Evolutionary conservation across 2,888 invertebrate species (phyloP).

Genomic region (Amphipoea oculea): DNA sequence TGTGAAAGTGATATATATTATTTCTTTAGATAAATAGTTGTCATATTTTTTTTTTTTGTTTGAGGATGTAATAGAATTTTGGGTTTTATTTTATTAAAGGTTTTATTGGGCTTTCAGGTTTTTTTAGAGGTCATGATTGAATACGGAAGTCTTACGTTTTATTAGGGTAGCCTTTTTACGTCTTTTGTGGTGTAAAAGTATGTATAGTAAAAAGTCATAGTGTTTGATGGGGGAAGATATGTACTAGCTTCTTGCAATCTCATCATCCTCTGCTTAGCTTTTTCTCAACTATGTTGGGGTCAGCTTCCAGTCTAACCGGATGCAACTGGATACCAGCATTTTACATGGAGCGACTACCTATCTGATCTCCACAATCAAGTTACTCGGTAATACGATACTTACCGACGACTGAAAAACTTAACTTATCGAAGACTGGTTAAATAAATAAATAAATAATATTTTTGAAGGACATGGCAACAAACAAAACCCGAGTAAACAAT

Average conservation of each 20-base stretch:
- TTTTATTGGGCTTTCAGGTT: slow-evolving; percentile 10
- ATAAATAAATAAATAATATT: not conserved
- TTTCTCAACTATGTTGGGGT: not conserved
- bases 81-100: slow-evolving; percentile 16
- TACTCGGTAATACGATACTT: too few species aligned
- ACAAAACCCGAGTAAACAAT: slow-evolving; percentile 2
- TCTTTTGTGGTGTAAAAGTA: not conserved
- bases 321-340: too few species aligned
- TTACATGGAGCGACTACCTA: too few species aligned
- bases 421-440: too few species aligned
- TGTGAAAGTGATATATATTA: slow-evolving; percentile 42
- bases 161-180: slow-evolving; percentile 1
- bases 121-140: slow-evolving; percentile 28
- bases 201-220: not conserved
- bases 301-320: not conserved
- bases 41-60: slow-evolving; percentile 17
- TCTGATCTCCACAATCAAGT: too few species aligned
- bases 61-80: slow-evolving; percentile 14
- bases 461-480: not conserved
- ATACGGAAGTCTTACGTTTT: slow-evolving; percentile 14
- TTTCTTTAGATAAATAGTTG: slow-evolving; percentile 44
- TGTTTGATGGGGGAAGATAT: not conserved
- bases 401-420: too few species aligned
- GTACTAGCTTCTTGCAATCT: not conserved
- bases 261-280: not conserved